A percentile compares a stretch with the other conserved stretches of the same genome.
These are phyloP conservation scores for Sardinella longiceps DNA, from an alignment of 2,797 vertebrate genomes.

Conservation along the genomic window DNA sequence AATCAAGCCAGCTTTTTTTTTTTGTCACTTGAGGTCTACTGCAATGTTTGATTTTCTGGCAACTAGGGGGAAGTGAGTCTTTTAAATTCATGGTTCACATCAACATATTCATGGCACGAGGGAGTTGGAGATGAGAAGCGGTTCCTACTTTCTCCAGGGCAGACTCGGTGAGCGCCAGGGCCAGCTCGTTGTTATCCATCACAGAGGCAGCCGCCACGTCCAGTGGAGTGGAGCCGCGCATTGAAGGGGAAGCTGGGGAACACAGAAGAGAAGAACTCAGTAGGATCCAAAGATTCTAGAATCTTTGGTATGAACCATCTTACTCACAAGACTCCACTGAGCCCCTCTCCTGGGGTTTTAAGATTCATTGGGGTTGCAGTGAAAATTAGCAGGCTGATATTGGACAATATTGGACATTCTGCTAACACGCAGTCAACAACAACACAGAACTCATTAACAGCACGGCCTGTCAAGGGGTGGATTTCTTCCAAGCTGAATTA, in stretches of 20 bases:
- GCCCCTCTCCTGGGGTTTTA: background rate
- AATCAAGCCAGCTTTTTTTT: background rate
- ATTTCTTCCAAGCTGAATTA: background rate
- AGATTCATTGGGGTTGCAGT: background rate
- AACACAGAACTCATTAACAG: background rate
- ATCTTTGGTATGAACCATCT: background rate
- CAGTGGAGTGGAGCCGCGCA: constrained; percentile 94
- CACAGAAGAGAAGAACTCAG: background rate
- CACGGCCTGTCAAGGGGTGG: background rate
- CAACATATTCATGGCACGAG: background rate
- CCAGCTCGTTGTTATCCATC: constrained; percentile 97
- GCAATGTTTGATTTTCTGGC: background rate
- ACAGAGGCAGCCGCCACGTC: constrained; percentile 95
- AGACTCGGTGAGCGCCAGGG: constrained; percentile 85
- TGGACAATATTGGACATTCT: too few species aligned
- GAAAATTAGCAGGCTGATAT: background rate
- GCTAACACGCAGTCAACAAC: background rate
- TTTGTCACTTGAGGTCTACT: background rate
- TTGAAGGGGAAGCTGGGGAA: constrained; percentile 87
- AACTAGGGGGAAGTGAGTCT: background rate
- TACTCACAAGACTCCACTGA: background rate
- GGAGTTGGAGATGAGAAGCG: constrained; percentile 3
- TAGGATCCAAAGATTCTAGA: too few species aligned
- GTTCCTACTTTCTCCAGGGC: constrained; percentile 86
- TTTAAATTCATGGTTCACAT: background rate